A percentile compares a stretch with the other conserved stretches of the same genome.
phyloP scores from a whole-genome alignment of 2,113 vertebrate species.

The Agapornis roseicollis region DNA sequence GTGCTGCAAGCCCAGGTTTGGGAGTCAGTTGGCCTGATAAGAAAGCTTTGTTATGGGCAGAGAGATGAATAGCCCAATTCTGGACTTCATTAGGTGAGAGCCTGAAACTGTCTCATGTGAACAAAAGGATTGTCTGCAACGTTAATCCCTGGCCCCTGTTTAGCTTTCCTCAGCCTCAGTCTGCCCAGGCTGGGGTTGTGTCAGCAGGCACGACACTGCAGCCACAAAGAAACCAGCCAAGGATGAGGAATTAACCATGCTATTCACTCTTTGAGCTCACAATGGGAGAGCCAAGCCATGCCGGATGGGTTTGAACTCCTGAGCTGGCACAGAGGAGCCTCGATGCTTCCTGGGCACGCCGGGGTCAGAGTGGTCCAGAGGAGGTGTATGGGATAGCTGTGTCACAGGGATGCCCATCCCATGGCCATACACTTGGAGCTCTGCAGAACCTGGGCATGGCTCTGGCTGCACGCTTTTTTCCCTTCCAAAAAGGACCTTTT shows the following conservation, averaged over 20 bases:
- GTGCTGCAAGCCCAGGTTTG: neutral
- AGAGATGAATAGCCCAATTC: neutral
- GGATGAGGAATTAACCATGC: neutral
- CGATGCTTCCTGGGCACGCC: rapidly evolving
- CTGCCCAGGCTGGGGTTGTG: neutral
- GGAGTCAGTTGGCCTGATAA: neutral
- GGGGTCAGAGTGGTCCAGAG: rapidly evolving
- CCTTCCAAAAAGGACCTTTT: neutral
- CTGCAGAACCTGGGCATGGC: neutral
- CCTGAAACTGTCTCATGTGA: neutral
- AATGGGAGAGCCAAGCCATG: neutral
- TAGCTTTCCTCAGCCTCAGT: neutral
- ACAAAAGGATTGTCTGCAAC: neutral
- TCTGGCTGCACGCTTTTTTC: neutral
- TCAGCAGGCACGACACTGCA: neutral
- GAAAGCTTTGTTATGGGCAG: neutral
- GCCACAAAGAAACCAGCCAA: neutral
- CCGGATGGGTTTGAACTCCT: rapidly evolving
- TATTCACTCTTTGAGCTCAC: neutral
- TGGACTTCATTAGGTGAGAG: neutral
- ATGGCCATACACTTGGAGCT: rapidly evolving
- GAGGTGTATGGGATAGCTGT: rapidly evolving
- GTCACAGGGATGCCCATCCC: neutral
- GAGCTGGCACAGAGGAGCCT: neutral
- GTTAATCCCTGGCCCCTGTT: neutral